Conservation (phyloP, 1,140 invertebrate species). For the Drosophila mojavensis region DNA sequence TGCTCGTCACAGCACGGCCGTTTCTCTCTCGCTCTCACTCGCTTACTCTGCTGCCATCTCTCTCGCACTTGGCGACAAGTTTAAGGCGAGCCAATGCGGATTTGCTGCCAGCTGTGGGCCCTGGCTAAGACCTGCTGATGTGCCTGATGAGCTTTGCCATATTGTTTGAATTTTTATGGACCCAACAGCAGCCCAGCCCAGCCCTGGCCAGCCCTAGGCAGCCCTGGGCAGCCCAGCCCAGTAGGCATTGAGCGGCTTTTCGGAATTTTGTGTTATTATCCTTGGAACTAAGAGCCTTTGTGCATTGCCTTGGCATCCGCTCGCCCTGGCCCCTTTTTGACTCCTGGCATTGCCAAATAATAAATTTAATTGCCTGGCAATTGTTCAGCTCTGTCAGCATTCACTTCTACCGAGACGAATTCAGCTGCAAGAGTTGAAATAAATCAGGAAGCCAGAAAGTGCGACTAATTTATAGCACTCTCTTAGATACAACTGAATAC, state of each 20-base stretch:
- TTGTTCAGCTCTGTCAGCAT: slow-evolving; percentile 6
- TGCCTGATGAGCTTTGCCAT: slow-evolving; percentile 73
- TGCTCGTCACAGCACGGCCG: slow-evolving; percentile 28
- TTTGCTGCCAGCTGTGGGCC: slow-evolving; percentile 61
- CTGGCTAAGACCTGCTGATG: slow-evolving; percentile 68
- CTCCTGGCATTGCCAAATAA: slow-evolving; percentile 33
- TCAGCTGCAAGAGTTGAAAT: slow-evolving; percentile 11
- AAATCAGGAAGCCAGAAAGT: slow-evolving; percentile 24
- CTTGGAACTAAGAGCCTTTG: slow-evolving; percentile 14
- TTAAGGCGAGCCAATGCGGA: slow-evolving; percentile 37
- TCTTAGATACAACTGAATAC: not conserved
- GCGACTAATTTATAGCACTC: slow-evolving; percentile 23
- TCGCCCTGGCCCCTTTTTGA: not conserved
- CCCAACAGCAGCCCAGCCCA: slow-evolving; percentile 10
- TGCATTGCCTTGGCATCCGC: slow-evolving; percentile 1
- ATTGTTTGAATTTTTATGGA: slow-evolving; percentile 72
- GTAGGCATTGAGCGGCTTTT: slow-evolving; percentile 27
- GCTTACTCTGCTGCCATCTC: no score
- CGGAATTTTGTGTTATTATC: slow-evolving; percentile 39
- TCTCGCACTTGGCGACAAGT: not conserved
- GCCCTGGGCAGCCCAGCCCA: not conserved
- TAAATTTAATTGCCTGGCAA: slow-evolving; percentile 57
- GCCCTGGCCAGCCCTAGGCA: no score
- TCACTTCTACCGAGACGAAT: slow-evolving; percentile 6
- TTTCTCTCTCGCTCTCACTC: not conserved